A percentile compares a stretch with the other conserved stretches of the same genome.
These are phyloP conservation scores for Pavo muticus DNA, from an alignment of 2,113 vertebrate genomes.

Conservation along the genomic window DNA sequence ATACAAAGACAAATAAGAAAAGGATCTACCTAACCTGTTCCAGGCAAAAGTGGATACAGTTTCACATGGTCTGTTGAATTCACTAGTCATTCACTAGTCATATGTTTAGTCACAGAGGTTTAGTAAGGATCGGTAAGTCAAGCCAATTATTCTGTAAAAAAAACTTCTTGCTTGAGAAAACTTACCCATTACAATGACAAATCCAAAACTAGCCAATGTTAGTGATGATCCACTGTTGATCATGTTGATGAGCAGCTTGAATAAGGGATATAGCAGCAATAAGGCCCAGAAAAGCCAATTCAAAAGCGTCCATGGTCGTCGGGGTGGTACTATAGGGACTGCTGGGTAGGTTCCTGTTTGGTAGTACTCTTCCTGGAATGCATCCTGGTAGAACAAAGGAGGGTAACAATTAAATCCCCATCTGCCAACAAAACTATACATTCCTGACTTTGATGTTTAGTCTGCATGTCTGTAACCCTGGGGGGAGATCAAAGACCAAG, in stretches of 20 bases:
- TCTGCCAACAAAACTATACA: background rate
- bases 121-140: background rate
- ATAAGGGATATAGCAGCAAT: conserved; percentile 88
- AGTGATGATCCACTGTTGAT: conserved; percentile 87
- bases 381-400: conserved; percentile 81
- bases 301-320: conserved; percentile 86
- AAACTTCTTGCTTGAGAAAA: background rate
- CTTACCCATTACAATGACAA: conserved; percentile 90
- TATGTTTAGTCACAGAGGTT: background rate
- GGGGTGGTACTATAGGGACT: conserved; percentile 73
- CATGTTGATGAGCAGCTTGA: conserved; percentile 82
- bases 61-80: background rate
- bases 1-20: background rate
- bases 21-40: background rate
- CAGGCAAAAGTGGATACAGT: background rate
- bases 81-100: background rate
- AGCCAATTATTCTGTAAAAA: background rate
- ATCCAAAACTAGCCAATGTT: conserved; percentile 81
- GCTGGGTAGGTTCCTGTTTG: conserved; percentile 87
- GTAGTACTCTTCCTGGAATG: conserved; percentile 90
- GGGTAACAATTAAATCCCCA: background rate
- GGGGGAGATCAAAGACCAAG: conserved; percentile 3
- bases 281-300: conserved; percentile 94
- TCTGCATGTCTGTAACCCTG: background rate
- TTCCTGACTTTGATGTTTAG: background rate